These are phyloP conservation scores for Oxycera nigricornis DNA, from an alignment of 2,888 invertebrate genomes.

Conservation along the genomic window DNA sequence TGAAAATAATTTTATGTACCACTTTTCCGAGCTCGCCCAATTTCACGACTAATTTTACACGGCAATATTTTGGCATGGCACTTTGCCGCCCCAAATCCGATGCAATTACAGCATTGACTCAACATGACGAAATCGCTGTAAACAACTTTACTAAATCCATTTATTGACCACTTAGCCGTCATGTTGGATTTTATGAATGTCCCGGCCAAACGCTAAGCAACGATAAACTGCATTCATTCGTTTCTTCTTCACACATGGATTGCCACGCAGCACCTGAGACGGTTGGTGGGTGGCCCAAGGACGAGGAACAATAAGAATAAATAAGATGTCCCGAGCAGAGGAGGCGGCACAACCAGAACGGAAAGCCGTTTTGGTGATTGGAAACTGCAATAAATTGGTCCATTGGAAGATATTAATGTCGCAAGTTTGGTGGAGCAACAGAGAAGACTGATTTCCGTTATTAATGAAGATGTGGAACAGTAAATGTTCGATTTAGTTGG, in stretches of 20 bases:
- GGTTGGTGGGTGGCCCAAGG: too few relatives aligned
- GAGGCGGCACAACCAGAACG: too few relatives aligned
- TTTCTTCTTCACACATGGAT: not conserved
- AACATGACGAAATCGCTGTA: not conserved
- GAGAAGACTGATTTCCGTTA: not conserved
- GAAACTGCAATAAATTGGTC: not conserved
- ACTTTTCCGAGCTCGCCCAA: too few relatives aligned
- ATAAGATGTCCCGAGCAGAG: too few relatives aligned
- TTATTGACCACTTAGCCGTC: not conserved
- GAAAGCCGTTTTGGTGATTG: not conserved
- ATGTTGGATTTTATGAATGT: constrained; percentile 1
- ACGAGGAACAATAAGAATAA: too few relatives aligned
- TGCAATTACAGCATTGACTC: not conserved
- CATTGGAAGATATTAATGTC: not conserved
- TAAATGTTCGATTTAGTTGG: not conserved
- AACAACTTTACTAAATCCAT: constrained; percentile 4
- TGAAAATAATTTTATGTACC: too few relatives aligned
- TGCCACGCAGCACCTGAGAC: not conserved
- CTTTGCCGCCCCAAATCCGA: not conserved
- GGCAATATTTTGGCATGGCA: too few relatives aligned
- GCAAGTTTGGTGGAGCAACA: not conserved
- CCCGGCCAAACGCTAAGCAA: not conserved
- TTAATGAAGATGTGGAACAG: not conserved
- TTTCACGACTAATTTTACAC: too few relatives aligned
- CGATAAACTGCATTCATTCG: constrained; percentile 5